These are phyloP conservation scores for Melieria crassipennis DNA, from an alignment of 2,888 invertebrate species.

Conservation along the genomic window DNA sequence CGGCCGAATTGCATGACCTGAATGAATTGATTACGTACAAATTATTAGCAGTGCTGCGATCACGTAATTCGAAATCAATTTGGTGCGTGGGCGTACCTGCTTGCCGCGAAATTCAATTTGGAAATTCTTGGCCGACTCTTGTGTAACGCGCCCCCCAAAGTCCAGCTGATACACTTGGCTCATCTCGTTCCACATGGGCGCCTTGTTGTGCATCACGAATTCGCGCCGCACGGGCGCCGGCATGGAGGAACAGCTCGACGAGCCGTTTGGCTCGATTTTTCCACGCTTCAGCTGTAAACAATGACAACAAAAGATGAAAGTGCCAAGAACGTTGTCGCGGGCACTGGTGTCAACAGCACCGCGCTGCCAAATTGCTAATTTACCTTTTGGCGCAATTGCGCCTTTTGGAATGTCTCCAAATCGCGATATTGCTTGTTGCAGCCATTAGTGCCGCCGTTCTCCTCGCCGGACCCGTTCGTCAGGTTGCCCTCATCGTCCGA, in stretches of 20 bases:
- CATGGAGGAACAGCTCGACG: constrained; percentile 59
- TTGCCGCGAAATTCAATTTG: constrained; percentile 97
- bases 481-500: constrained; percentile 80
- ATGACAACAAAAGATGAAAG: neutral
- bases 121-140: constrained; percentile 99
- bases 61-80: neutral
- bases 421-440: constrained; percentile 81
- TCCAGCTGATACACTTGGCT: constrained; percentile 99
- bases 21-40: constrained; percentile 41
- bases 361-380: neutral
- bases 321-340: neutral
- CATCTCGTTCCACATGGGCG: constrained; percentile 98
- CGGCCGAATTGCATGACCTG: constrained; percentile 99
- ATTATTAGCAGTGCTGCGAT: neutral
- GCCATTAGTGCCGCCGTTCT: constrained; percentile 59
- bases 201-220: constrained; percentile 97
- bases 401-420: constrained; percentile 91
- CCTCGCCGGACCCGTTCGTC: constrained; percentile 69
- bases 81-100: constrained; percentile 74
- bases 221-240: constrained; percentile 74
- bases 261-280: constrained; percentile 70
- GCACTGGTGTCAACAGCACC: neutral
- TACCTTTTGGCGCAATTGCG: constrained; percentile 90
- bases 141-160: constrained; percentile 98
- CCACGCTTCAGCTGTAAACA: constrained; percentile 76